phyloP scores from a whole-genome alignment of 2,888 invertebrate genomes.

The Thera britannica region DNA sequence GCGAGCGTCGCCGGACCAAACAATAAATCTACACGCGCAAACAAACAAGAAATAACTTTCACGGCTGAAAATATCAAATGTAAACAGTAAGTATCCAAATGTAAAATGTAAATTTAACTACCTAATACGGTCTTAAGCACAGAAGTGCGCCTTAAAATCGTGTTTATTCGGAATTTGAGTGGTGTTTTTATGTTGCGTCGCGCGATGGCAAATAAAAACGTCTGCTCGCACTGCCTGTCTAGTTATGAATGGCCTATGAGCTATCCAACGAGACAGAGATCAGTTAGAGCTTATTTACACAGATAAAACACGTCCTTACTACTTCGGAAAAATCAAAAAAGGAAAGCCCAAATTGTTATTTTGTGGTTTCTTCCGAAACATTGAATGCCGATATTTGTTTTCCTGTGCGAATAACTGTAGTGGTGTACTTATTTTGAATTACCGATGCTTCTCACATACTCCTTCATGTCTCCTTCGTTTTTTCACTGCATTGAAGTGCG shows the following conservation, averaged over 20 bases:
- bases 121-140: constrained; percentile 78
- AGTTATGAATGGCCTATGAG: constrained; percentile 80
- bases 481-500: too few species aligned
- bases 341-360: too few species aligned
- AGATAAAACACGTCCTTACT: constrained; percentile 42
- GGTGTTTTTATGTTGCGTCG: constrained; percentile 79
- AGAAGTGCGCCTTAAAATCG: constrained; percentile 72
- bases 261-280: constrained; percentile 59
- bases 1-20: constrained; percentile 56
- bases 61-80: constrained; percentile 82
- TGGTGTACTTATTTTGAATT: too few species aligned
- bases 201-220: constrained; percentile 78
- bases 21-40: constrained; percentile 70
- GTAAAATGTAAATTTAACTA: constrained; percentile 83
- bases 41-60: constrained; percentile 75
- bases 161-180: constrained; percentile 79
- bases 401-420: too few species aligned
- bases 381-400: too few species aligned
- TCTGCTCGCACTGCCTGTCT: constrained; percentile 64
- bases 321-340: too few species aligned
- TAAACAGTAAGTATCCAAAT: constrained; percentile 78
- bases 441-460: too few species aligned
- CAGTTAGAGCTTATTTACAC: constrained; percentile 37
- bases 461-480: too few species aligned
- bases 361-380: too few species aligned